These are phyloP conservation scores for Hozukius guyotensis DNA, from an alignment of 2,797 vertebrate species.

Conservation along the genomic window DNA sequence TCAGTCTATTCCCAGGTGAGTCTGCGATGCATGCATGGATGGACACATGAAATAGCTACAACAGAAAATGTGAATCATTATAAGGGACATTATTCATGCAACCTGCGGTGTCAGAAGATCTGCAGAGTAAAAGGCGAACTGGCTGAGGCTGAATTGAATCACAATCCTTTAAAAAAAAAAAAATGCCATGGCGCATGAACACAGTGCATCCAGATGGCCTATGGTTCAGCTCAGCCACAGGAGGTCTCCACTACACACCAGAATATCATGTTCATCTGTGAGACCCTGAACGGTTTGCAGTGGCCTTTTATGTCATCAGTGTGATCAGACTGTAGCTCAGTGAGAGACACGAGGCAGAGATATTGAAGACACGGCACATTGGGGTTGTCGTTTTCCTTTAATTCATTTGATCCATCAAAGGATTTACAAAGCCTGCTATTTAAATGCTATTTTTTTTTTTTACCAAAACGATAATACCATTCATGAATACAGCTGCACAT, in stretches of 20 bases:
- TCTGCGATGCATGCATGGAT: slow-evolving; percentile 15
- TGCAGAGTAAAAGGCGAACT: not conserved
- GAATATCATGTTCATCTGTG: slow-evolving; percentile 30
- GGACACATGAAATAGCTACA: slow-evolving; percentile 8
- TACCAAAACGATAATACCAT: slow-evolving; percentile 69
- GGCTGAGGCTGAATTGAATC: slow-evolving; percentile 22
- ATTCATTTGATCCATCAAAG: slow-evolving; percentile 75
- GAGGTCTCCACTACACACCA: slow-evolving; percentile 67
- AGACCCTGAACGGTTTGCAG: slow-evolving; percentile 8
- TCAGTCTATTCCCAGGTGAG: slow-evolving; percentile 20
- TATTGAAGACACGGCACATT: slow-evolving; percentile 49
- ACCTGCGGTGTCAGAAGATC: not conserved
- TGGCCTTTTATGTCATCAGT: slow-evolving; percentile 10
- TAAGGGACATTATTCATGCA: slow-evolving; percentile 3
- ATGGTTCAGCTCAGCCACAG: slow-evolving; percentile 67
- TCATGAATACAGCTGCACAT: slow-evolving; percentile 80
- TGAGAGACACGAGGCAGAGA: slow-evolving; percentile 29
- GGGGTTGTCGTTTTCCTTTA: slow-evolving; percentile 77
- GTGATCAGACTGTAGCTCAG: slow-evolving; percentile 24
- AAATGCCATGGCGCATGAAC: not conserved
- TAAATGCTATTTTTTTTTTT: slow-evolving; percentile 65
- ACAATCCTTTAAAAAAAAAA: slow-evolving; percentile 5
- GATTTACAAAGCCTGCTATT: slow-evolving; percentile 83
- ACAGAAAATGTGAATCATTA: slow-evolving; percentile 12
- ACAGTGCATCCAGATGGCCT: slow-evolving; percentile 53